Percentiles rank a stretch among this genome's conserved stretches.
Conservation (phyloP, 2,113 vertebrate species). For the Scopus umbretta region DNA sequence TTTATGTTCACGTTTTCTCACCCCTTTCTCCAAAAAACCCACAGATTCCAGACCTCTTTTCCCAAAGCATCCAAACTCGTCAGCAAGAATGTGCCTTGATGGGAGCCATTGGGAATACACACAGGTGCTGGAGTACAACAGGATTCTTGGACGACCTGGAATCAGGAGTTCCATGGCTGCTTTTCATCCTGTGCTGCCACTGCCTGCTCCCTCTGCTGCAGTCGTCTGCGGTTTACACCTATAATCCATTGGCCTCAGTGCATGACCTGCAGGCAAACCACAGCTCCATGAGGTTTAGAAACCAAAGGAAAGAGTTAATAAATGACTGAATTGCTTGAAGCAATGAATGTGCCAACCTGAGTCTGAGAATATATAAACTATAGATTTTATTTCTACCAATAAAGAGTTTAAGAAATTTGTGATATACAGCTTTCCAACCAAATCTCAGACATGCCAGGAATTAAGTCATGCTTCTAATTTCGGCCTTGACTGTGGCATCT, state of each 20-base stretch:
- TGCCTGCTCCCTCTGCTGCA: neutral
- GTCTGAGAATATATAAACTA: neutral
- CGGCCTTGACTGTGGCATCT: neutral
- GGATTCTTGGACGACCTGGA: neutral
- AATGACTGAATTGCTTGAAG: neutral
- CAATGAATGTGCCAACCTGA: neutral
- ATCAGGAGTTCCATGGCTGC: neutral
- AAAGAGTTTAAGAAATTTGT: neutral
- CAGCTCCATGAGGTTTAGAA: neutral
- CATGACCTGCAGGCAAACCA: neutral
- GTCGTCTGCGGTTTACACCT: neutral
- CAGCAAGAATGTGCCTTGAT: neutral
- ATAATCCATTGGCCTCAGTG: neutral
- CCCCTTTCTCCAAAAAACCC: rapidly evolving
- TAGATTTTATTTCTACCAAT: neutral
- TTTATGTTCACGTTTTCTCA: neutral
- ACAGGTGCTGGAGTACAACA: neutral
- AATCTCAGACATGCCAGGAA: neutral
- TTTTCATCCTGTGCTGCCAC: neutral
- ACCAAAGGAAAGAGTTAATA: neutral
- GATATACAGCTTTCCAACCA: neutral
- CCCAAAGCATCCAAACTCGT: neutral
- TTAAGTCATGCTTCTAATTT: neutral
- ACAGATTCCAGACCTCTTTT: neutral
- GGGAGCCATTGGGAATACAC: neutral